These are phyloP conservation scores for Crotalus tigris DNA, from an alignment of 2,113 vertebrate genomes.

Conservation along the genomic window DNA sequence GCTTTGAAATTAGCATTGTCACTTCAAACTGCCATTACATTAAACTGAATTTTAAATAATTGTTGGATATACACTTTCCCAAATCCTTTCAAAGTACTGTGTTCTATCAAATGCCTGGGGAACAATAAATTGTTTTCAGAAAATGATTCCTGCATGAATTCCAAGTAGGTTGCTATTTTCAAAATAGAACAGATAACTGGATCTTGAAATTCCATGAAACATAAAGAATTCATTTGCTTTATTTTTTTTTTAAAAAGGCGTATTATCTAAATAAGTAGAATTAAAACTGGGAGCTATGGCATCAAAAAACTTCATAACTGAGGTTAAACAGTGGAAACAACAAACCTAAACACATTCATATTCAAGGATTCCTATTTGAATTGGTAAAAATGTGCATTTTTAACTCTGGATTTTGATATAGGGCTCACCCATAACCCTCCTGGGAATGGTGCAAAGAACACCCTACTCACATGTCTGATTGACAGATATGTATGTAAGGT, in stretches of 20 bases:
- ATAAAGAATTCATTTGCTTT: slow-evolving; percentile 2
- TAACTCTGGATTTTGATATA: neutral
- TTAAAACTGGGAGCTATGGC: neutral
- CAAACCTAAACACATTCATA: neutral
- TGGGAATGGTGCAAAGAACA: neutral
- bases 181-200: slow-evolving; percentile 30
- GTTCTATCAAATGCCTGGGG: neutral
- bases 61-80: neutral
- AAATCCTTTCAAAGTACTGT: neutral
- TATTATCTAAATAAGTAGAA: slow-evolving; percentile 4
- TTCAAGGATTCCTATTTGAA: neutral
- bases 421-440: neutral
- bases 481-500: neutral
- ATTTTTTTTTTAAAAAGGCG: neutral
- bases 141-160: neutral
- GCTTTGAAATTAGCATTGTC: neutral
- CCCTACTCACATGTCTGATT: neutral
- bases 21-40: neutral
- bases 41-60: neutral
- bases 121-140: neutral
- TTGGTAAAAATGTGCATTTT: neutral
- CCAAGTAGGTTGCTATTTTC: neutral
- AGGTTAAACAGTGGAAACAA: neutral
- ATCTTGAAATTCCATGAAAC: neutral
- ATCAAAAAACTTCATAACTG: neutral